Percentiles rank a stretch among this genome's conserved stretches.
Evolutionary conservation across 2,797 vertebrate species (phyloP).

Genomic region (Chromis chromis): DNA sequence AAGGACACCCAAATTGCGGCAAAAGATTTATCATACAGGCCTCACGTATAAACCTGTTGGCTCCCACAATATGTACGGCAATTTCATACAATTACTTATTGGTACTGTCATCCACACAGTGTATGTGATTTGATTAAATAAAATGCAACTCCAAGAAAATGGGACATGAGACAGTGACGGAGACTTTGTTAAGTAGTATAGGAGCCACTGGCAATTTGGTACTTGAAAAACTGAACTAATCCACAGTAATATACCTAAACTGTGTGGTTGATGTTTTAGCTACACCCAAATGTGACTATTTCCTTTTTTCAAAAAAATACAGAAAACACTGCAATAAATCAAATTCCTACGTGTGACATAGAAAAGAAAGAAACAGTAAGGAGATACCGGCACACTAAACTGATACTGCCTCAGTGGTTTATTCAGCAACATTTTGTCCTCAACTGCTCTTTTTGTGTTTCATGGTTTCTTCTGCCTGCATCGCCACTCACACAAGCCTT

Average conservation of each 20-base stretch:
- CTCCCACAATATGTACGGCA: background rate
- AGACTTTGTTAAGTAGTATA: too few species aligned
- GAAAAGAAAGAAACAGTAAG: background rate
- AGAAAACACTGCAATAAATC: background rate
- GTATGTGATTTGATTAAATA: too few species aligned
- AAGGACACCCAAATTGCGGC: too few species aligned
- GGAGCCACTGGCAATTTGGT: background rate
- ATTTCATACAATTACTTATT: background rate
- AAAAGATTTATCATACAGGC: too few species aligned
- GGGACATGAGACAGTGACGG: too few species aligned
- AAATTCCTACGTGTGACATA: background rate
- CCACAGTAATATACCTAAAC: background rate
- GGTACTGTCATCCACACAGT: background rate
- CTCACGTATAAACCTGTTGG: too few species aligned
- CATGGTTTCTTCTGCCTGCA: conserved; percentile 1
- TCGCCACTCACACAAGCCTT: background rate
- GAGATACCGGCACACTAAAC: background rate
- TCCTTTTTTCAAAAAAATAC: background rate
- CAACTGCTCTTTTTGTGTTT: conserved; percentile 24
- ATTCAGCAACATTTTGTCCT: conserved; percentile 31
- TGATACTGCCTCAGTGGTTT: conserved; percentile 5
- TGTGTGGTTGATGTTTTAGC: background rate
- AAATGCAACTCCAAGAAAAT: too few species aligned
- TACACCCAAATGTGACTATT: background rate
- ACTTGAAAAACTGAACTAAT: background rate